Base-by-base conservation (phyloP, 2,113 vertebrate genomes). In the Chiloscyllium plagiosum region DNA sequence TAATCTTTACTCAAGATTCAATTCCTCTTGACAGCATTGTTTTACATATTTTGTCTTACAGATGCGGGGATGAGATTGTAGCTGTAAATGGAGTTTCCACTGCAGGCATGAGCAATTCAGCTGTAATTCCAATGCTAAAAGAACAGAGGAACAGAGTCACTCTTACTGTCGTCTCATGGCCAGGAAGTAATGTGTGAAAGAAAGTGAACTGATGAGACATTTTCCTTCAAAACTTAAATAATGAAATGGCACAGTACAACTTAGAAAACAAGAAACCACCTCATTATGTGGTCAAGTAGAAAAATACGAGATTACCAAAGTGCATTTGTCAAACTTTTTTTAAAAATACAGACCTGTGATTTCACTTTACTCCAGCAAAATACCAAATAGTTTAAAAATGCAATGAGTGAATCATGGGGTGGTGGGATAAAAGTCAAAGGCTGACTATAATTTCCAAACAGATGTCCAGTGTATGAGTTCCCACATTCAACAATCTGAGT, bases 11-110 rank as follows among this genome's bases (percentile, higher is more conserved):
- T 83, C 78, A 83, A 83, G 72, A 78, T 33, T 78, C 15, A 78
- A 33, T 33, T 15, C 72, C 72, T 15, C 33, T n/a, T 37, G 10
- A 61, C 56, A 61, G 56, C 56, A 61, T 61, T 4, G 13, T 68
- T 2, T 20, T 52, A 83, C 96, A 6, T 95, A 42, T 6, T 96
- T 96, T 78, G 96, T 70, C 96, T 5, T 87, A 56, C 96, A 99
- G 98, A 97, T 99, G 99, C 22, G 98, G 99, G 6, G 99, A 99
- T 76, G 98, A 99, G 97, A 99, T 99, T 0, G 98, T 99, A 96
- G 99, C 98, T 0, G 99, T 99, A 52, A 99, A 99, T 0, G 98
- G 98, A 50, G 97, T 98, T 61, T 98, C 98, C 0, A 98, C 98
- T 0, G 97, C 98, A 5, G 98, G 98, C 86, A 99, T 99, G 98